Base-by-base conservation (phyloP, 2,113 vertebrate species). In the Sturnira hondurensis region DNA sequence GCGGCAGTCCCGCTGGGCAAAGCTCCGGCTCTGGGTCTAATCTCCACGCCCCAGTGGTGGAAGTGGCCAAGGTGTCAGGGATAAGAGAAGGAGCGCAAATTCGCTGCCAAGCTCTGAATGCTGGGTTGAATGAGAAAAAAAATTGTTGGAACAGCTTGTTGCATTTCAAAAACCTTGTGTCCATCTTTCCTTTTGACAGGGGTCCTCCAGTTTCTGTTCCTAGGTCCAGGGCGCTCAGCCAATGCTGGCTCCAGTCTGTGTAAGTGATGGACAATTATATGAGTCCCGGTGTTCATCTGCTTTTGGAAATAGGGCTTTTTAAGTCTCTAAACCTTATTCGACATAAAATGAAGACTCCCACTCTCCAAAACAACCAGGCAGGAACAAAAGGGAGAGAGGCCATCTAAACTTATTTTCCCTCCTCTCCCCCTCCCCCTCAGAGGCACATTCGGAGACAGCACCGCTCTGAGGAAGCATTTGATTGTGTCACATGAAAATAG, bases 91-190 rank as follows among this genome's bases (percentile, higher is more conserved):
- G 67, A 38, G 17, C 1, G 2, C 61, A n/a, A 45, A 24, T 33
- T 11, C 10, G 67, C 67, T 58, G 83, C 77, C 94, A 85, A 65
- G 31, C 73, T 14, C 74, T 11, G n/a, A 73, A 84, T 50, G 71
- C 63, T 68, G 43, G 50, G 11, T 17, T 81, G 82, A 88, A 85
- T 31, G 83, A 74, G 50, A 85, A 87, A 82, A 91, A 78, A 58
- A 92, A 94, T 70, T 87, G 43, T 92, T 86, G 86, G 68, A 67
- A 74, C 26, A 61, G 36, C 19, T 93, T 22, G 80, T 63, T 91
- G 77, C 47, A 58, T 43, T 74, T 33, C 54, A 67, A 56, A 70
- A 91, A 28, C 36, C 70, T 54, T 22, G 20, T 74, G 74, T 85
- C 89, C 56, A 85, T 88, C 86, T 84, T 54, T 84, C 36, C 63